A percentile compares a stretch with the other conserved stretches of the same genome.
These are phyloP conservation scores for Epinephelus cyanopodus DNA, from an alignment of 2,113 vertebrate species.

Conservation along the genomic window DNA sequence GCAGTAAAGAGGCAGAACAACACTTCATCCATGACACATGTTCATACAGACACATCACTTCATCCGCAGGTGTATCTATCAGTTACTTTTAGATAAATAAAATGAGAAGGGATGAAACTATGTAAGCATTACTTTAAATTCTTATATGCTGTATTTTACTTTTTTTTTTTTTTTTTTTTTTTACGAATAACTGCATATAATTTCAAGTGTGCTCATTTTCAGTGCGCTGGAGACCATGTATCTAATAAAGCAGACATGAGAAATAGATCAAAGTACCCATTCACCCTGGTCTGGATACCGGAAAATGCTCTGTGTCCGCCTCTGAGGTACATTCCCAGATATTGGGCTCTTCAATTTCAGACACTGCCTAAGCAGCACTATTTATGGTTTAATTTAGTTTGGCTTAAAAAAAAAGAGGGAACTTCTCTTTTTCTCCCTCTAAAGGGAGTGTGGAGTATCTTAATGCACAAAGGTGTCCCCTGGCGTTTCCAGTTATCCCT, in stretches of 20 bases:
- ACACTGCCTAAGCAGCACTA: constrained; percentile 47
- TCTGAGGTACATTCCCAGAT: constrained; percentile 38
- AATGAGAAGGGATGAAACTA: neutral
- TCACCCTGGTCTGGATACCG: constrained; percentile 28
- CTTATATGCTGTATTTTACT: constrained; percentile 6
- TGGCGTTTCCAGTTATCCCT: constrained; percentile 70
- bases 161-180: too few relatives aligned
- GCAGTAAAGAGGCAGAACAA: neutral
- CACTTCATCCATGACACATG: neutral
- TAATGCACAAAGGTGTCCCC: constrained; percentile 78
- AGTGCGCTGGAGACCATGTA: constrained; percentile 11
- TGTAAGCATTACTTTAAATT: neutral
- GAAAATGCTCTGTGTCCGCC: constrained; percentile 37
- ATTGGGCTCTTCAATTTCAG: constrained; percentile 48
- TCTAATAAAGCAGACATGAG: constrained; percentile 30
- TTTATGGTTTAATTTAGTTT: constrained; percentile 64
- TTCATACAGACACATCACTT: neutral
- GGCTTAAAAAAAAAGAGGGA: constrained; percentile 20
- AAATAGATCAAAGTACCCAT: constrained; percentile 53
- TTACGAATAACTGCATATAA: constrained; percentile 2
- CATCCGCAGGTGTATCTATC: neutral
- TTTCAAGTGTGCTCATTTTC: constrained; percentile 33
- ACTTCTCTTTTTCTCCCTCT: constrained; percentile 20
- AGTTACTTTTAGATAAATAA: neutral
- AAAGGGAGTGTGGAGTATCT: constrained; percentile 61